Base-by-base conservation (phyloP, 2,888 invertebrate species). In the Muscina levida region DNA sequence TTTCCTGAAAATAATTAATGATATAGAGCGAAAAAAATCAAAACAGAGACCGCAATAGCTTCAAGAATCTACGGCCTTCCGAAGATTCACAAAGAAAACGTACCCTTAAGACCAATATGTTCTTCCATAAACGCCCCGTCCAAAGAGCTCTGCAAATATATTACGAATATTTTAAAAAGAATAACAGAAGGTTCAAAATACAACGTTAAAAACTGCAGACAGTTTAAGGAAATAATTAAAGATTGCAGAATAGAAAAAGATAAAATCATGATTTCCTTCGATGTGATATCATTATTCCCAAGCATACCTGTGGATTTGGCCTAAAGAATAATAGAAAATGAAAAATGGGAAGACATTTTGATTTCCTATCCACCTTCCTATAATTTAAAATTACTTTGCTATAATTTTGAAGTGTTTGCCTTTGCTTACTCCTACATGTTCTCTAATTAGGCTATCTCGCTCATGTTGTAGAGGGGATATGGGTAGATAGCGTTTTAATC, bases 181-280 rank as follows among this genome's bases (percentile, higher is more conserved):
- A 2, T 44, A 10, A 44, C 13, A 2, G 44, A 8, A 44, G 44
- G 11, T 44, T 44, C 44, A 2, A 44, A 44, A n/a, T 13, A 44
- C 13, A 44, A 44, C 11, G n/a, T 44, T 2, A 44, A 44, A 13
- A 44, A 44, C 44, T 44, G 6, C n/a, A 44, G 11, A 44, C n/a
- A n/a, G 2, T 44, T n/a, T 11, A 44, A 11, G 11, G 44, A 44
- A 2, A 44, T 2, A 13, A 44, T 44, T 13, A 44, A 44, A 44
- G n/a, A 44, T 4, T 8, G 2, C 11, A 13, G 4, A 11, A 44
- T 44, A 44, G 44, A 44, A 8, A 11, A 44, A 8, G 44, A 44
- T 11, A 4, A 44, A 8, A 44, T 3, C 44, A 17, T 73, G 46
- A 24, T 51, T n/a, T 73, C 73, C 4, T 73, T 73, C 22, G 73